A percentile compares a stretch with the other conserved stretches of the same genome.
Conservation (phyloP, 1,140 invertebrate genomes). For the Cyphomyrmex costatus region DNA sequence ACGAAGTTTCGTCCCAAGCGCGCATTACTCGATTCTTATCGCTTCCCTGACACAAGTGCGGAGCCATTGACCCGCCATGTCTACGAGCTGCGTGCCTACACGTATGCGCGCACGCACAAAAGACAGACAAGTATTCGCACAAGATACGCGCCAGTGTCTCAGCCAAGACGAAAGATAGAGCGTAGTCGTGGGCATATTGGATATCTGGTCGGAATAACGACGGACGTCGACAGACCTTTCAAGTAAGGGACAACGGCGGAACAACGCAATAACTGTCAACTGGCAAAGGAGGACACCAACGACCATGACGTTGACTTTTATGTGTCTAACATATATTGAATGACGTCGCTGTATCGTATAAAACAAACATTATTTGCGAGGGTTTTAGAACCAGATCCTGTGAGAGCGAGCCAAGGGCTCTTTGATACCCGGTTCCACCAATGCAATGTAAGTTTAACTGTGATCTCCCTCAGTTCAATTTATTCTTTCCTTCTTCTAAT, state of each 20-base stretch:
- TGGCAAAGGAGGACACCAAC: conserved; percentile 25
- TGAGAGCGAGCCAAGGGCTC: not conserved
- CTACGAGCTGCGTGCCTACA: conserved; percentile 5
- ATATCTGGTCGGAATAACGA: conserved; percentile 23
- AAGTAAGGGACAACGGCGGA: conserved; percentile 12
- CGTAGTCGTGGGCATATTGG: conserved; percentile 39
- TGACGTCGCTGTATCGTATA: conserved; percentile 1
- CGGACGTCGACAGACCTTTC: not conserved
- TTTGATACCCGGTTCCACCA: not conserved
- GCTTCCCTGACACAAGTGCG: conserved; percentile 6
- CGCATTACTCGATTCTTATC: conserved; percentile 71
- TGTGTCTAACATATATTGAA: conserved; percentile 40
- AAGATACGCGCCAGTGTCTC: not conserved
- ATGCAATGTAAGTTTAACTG: no score
- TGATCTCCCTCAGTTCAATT: no score
- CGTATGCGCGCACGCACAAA: not conserved
- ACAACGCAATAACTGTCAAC: conserved; percentile 59
- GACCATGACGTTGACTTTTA: conserved; percentile 49
- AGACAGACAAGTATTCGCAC: not conserved
- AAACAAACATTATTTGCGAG: conserved; percentile 15
- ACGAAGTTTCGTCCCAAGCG: conserved; percentile 53
- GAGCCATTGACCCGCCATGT: conserved; percentile 66
- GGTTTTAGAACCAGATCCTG: not conserved
- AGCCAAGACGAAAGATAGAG: conserved; percentile 46
- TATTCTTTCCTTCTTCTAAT: no score